Evolutionary conservation across 1,140 invertebrate species (phyloP), one percentile per base, ranked within the genome.

Genomic region (Brachionus paranguensis): DNA sequence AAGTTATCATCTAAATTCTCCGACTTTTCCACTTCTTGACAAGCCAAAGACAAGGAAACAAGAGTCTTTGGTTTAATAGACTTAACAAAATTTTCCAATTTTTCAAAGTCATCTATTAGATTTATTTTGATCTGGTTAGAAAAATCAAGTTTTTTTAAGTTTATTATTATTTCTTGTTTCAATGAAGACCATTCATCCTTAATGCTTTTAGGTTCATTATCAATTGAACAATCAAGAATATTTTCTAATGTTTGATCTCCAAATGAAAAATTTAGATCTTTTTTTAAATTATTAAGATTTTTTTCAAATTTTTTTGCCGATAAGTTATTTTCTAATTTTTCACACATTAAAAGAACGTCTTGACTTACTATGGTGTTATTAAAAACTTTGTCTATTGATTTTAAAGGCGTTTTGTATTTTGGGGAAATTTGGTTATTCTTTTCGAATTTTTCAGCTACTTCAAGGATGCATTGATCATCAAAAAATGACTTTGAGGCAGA

Each of bases 241-340:
- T 76, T 27, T 76, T 50, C 53, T n/a, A 76, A 50, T 12, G 72
- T 76, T 76, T 47, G 43, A 27, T 76, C 72, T 37, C 72, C 72
- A 29, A 76, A 50, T 29, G 72, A 76, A 76, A 76, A 76, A 29
- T 76, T 50, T 53, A 76, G 27, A 24, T 8, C 20, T 50, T 76
- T 76, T 76, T 76, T 50, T 27, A 17, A 20, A 20, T 43, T 50
- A 6, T 76, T 50, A 14, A 29, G 0, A 50, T 12, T 17, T 17
- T 14, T 43, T 45, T 50, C 12, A 3, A 24, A 11, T 14, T 76
- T 76, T 76, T 76, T 76, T 10, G 72, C 8, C 11, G 72, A 76
- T 76, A 76, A 47, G 6, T 76, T 76, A 27, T 50, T 76, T 76
- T 76, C 72, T 5, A 76, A 76, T 37, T 50, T 50, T 17, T 76